Percentiles rank a stretch among this genome's conserved stretches.
Conservation (phyloP, 1,140 invertebrate genomes). For the Drosophila grimshawi region DNA sequence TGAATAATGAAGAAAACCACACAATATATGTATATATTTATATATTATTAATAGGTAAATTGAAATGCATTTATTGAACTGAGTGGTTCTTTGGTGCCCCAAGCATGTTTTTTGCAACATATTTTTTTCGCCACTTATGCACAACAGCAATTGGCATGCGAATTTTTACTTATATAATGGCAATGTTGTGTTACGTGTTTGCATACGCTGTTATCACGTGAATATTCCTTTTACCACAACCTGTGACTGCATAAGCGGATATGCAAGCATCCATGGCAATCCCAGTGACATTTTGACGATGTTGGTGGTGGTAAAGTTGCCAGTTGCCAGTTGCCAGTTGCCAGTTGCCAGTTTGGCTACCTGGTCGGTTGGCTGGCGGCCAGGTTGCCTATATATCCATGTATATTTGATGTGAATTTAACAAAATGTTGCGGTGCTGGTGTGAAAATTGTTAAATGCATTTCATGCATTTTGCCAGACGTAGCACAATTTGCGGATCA, state of each 20-base stretch:
- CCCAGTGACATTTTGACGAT: slow-evolving; percentile 69
- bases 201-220: slow-evolving; percentile 39
- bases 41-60: not conserved
- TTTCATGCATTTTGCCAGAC: slow-evolving; percentile 24
- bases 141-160: not conserved
- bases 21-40: not conserved
- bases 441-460: slow-evolving; percentile 69
- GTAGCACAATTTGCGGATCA: slow-evolving; percentile 41
- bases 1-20: no score
- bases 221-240: not conserved
- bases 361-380: no score
- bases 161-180: slow-evolving; percentile 76
- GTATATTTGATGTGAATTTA: slow-evolving; percentile 77
- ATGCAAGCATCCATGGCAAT: slow-evolving; percentile 48
- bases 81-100: not conserved
- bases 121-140: not conserved
- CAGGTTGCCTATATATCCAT: slow-evolving; percentile 20
- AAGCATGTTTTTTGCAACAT: no score
- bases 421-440: slow-evolving; percentile 77
- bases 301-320: not conserved
- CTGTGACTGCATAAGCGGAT: slow-evolving; percentile 50
- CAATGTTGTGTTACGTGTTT: slow-evolving; percentile 61
- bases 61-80: not conserved
- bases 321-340: slow-evolving; percentile 24
- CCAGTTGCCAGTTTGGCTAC: slow-evolving; percentile 64